Conservation (phyloP, 2,113 vertebrate species). For the Heterotilapia buettikoferi region DNA sequence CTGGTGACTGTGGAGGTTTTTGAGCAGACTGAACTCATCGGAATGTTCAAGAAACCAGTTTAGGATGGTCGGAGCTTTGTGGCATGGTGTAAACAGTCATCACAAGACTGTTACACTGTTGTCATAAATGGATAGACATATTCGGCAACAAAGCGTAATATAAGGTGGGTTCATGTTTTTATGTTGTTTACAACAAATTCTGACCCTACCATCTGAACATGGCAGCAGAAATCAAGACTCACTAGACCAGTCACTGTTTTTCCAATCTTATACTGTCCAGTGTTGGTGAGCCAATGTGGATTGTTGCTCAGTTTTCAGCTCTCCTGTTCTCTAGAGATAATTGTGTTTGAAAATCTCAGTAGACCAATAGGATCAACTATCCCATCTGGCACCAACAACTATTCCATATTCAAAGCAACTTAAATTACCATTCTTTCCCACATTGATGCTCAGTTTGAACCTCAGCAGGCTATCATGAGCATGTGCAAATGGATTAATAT, state of each 20-base stretch:
- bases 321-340: not conserved
- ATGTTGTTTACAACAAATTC: not conserved
- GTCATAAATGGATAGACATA: not conserved
- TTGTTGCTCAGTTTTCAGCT: not conserved
- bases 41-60: not conserved
- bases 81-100: not conserved
- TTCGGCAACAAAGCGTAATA: accelerated
- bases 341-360: not conserved
- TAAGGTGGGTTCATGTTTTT: not conserved
- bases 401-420: not conserved
- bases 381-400: not conserved
- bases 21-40: not conserved
- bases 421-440: not conserved
- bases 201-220: not conserved
- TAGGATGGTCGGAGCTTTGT: not conserved
- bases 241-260: accelerated
- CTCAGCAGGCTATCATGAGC: not conserved
- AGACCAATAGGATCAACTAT: not conserved
- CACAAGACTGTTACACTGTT: not conserved
- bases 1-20: not conserved
- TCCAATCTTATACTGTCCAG: not conserved
- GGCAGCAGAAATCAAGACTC: not conserved
- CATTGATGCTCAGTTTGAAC: not conserved
- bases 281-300: not conserved
- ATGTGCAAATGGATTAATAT: not conserved